phyloP scores from a whole-genome alignment of 2,797 vertebrate genomes.

The Acanthornis magna region DNA sequence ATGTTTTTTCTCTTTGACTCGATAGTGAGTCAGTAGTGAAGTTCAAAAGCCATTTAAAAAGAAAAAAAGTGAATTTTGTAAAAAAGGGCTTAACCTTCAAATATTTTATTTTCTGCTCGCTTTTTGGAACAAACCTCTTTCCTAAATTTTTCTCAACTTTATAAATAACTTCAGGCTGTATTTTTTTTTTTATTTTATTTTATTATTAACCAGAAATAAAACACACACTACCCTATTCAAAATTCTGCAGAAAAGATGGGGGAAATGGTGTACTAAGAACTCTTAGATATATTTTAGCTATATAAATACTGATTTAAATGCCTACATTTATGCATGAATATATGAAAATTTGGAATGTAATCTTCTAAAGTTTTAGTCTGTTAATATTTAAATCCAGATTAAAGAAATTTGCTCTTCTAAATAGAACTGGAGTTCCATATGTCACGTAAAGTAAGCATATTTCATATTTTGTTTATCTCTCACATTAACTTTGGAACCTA shows the following conservation, averaged over 20 bases:
- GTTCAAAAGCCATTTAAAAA: background rate
- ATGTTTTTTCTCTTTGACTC: background rate
- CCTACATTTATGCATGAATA: background rate
- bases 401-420: background rate
- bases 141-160: background rate
- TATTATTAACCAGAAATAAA: background rate
- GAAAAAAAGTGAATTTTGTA: accelerated
- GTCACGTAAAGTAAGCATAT: background rate
- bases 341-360: background rate
- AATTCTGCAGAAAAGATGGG: background rate
- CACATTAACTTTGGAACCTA: background rate
- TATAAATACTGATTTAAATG: background rate
- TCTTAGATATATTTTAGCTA: background rate
- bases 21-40: background rate
- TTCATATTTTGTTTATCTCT: background rate
- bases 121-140: background rate
- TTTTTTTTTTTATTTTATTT: background rate
- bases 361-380: background rate
- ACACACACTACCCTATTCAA: accelerated
- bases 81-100: background rate
- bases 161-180: background rate
- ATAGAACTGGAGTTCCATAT: background rate
- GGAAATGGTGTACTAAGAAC: accelerated
- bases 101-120: background rate
- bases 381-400: background rate